These are phyloP conservation scores for Esox masquinongy DNA, from an alignment of 2,797 vertebrate species.

Conservation along the genomic window DNA sequence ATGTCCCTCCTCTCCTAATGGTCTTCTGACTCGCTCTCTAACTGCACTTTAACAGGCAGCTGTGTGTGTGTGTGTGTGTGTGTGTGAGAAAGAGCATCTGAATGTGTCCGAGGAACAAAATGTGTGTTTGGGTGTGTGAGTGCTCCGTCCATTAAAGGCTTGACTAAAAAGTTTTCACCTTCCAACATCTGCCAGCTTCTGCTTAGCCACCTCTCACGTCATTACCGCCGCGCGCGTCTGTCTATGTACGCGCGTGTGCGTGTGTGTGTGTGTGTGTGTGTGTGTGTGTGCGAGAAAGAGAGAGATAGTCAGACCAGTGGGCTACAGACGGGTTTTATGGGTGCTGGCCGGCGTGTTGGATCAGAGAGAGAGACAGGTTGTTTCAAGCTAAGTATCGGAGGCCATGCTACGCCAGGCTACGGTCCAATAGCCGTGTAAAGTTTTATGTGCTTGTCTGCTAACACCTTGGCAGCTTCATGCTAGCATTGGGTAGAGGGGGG, in stretches of 20 bases:
- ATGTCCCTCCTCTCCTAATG: conserved; percentile 1
- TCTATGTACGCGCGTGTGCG: background rate
- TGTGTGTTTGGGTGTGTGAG: conserved; percentile 5
- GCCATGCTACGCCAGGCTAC: background rate
- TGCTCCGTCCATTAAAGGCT: conserved; percentile 7
- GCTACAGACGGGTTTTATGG: conserved; percentile 5
- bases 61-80: background rate
- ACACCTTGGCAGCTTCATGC: background rate
- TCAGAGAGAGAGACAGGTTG: background rate
- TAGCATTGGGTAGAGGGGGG: background rate
- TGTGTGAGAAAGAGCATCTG: background rate
- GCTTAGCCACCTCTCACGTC: conserved; percentile 3
- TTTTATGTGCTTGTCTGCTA: background rate
- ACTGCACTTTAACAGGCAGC: conserved; percentile 1
- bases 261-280: background rate
- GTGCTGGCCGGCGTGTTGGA: background rate
- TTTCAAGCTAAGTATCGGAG: background rate
- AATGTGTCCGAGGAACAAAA: background rate
- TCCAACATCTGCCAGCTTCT: conserved; percentile 7
- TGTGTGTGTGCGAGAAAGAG: background rate
- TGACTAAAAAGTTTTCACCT: background rate
- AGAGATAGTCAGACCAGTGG: conserved; percentile 4
- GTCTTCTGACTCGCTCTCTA: background rate
- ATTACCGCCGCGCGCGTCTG: background rate
- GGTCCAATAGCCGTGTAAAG: conserved; percentile 11